Conservation (phyloP, 2,113 vertebrate genomes). For the Eurypyga helias region DNA sequence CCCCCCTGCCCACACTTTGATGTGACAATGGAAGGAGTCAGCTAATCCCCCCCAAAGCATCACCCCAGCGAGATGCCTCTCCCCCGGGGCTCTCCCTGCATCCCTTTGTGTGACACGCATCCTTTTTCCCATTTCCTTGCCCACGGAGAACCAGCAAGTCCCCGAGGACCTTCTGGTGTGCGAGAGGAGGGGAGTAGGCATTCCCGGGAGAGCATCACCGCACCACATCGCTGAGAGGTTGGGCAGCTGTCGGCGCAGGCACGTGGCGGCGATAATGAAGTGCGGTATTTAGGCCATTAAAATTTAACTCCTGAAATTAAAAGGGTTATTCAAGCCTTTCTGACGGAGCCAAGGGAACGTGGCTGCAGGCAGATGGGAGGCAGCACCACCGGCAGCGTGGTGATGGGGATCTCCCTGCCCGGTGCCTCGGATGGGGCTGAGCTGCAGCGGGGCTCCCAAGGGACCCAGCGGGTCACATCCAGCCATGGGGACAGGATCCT, state of each 20-base stretch:
- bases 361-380: background rate
- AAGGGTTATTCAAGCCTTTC: conserved; percentile 21
- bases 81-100: background rate
- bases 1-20: background rate
- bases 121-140: background rate
- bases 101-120: background rate
- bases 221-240: fast-evolving
- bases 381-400: background rate
- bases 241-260: background rate
- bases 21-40: fast-evolving
- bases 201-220: background rate
- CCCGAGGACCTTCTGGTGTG: background rate
- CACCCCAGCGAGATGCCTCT: background rate
- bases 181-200: background rate
- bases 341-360: background rate
- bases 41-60: background rate
- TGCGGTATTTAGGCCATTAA: conserved; percentile 23
- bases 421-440: background rate
- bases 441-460: background rate
- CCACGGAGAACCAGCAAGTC: fast-evolving
- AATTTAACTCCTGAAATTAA: conserved; percentile 42
- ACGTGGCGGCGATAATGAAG: background rate
- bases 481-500: background rate
- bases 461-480: background rate
- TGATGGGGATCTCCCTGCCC: fast-evolving